Conservation (phyloP, 2,888 invertebrate species). For the Carterocephalus palaemon region DNA sequence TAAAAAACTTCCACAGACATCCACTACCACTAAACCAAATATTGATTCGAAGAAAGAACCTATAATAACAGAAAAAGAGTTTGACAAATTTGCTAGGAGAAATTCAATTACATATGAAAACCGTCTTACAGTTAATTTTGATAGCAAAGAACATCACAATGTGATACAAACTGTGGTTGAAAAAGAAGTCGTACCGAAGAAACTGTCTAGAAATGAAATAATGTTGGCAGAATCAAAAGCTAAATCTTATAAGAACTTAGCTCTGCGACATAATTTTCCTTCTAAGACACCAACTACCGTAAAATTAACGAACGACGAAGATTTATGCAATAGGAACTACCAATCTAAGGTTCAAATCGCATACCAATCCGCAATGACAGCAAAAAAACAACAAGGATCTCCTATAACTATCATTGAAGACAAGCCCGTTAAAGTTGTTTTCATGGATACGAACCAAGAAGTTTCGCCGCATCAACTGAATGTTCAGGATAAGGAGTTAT, state of each 20-base stretch:
- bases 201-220: conserved; percentile 48
- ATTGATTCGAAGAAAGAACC: conserved; percentile 48
- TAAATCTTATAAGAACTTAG: conserved; percentile 46
- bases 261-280: conserved; percentile 38
- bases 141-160: conserved; percentile 54
- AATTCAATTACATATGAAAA: conserved; percentile 69
- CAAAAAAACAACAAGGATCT: conserved; percentile 57
- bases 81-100: conserved; percentile 68
- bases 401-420: conserved; percentile 69
- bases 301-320: conserved; percentile 42
- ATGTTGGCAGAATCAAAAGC: conserved; percentile 47
- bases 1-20: conserved; percentile 51
- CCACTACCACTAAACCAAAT: conserved; percentile 46
- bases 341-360: conserved; percentile 67
- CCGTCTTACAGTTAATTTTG: conserved; percentile 59
- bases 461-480: conserved; percentile 52
- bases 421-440: conserved; percentile 70
- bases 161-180: conserved; percentile 56
- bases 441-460: conserved; percentile 54
- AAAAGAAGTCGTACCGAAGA: conserved; percentile 48
- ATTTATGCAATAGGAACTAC: conserved; percentile 52
- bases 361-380: conserved; percentile 62
- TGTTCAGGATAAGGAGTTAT: conserved; percentile 61
- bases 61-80: conserved; percentile 71
- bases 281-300: conserved; percentile 39